Evolutionary conservation across 1,140 invertebrate genomes (phyloP).

Genomic region (Periplaneta americana): DNA sequence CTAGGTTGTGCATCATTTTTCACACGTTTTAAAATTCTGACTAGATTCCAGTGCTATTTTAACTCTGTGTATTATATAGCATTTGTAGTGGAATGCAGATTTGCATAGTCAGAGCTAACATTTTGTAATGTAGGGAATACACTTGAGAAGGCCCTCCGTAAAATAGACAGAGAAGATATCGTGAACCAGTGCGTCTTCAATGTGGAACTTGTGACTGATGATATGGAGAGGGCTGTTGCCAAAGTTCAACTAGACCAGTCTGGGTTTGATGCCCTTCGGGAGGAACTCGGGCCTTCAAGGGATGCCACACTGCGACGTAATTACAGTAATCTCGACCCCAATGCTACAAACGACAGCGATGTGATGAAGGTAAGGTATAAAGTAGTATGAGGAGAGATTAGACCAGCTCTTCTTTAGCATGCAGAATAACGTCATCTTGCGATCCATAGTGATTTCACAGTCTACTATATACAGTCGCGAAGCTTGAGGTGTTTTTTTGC

Average conservation of each 20-base stretch:
- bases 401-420: no score
- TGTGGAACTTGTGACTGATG: slow-evolving; percentile 72
- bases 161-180: slow-evolving; percentile 88
- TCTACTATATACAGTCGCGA: no score
- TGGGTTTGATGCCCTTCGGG: slow-evolving; percentile 67
- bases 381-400: no score
- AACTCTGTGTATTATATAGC: no score
- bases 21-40: no score
- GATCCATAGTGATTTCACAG: no score
- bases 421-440: no score
- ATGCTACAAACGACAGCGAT: slow-evolving; percentile 61
- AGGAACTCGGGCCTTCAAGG: slow-evolving; percentile 62
- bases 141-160: slow-evolving; percentile 80
- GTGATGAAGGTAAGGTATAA: slow-evolving; percentile 62
- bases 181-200: slow-evolving; percentile 87
- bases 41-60: no score
- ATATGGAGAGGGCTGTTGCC: slow-evolving; percentile 71
- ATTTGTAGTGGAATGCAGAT: no score
- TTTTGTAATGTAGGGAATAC: slow-evolving; percentile 58
- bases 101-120: no score
- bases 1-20: no score
- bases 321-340: slow-evolving; percentile 36
- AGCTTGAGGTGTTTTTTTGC: no score
- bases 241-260: slow-evolving; percentile 70
- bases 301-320: slow-evolving; percentile 54